Evolutionary conservation across 1,140 invertebrate genomes (phyloP), one percentile per base, ranked within the genome.

Genomic region (Anoplolepis gracilipes): DNA sequence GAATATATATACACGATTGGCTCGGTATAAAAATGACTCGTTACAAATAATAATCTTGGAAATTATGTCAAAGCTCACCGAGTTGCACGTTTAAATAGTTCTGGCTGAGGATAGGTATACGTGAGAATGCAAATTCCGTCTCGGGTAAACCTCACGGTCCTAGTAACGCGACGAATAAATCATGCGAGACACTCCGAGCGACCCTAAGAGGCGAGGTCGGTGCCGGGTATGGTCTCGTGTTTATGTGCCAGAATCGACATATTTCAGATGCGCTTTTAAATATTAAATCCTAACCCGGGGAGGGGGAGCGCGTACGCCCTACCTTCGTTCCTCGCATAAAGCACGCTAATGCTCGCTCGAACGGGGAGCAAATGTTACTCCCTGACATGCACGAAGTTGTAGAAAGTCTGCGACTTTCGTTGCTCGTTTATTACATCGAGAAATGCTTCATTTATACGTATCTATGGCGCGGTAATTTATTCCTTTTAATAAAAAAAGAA

Each of bases 181-280:
- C 88, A 90, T 90, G 76, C 70, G 49, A 69, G 88, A 85, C 81
- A 81, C 62, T 82, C 70, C 25, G 78, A 53, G 53, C 64, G 65
- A 70, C 84, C 73, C 76, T 85, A 72, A 76, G 84, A 85, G 85
- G 36, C 65, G 69, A 84, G 62, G 62, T 55, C 69, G 53, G 73
- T 85, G 65, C 70, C 53, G 46, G 33, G 28, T 39, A 42, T 64
- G 39, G 70, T 76, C 84, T 73, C 86, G 88, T 94, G 93, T 95
- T 95, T 94, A 94, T 94, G 93, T 93, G 85, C 75, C 75, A 79
- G 86, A 90, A 90, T 90, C 88, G 89, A 90, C 89, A 90, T 90
- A 90, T 90, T 90, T 90, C 92, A 95, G 93, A 95, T 94, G 93
- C 86, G 88, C 73, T 81, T 90, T 89, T 87, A 90, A 89, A 90